These are phyloP conservation scores for Dichetophora obliterata DNA, from an alignment of 2,888 invertebrate species.

Conservation along the genomic window DNA sequence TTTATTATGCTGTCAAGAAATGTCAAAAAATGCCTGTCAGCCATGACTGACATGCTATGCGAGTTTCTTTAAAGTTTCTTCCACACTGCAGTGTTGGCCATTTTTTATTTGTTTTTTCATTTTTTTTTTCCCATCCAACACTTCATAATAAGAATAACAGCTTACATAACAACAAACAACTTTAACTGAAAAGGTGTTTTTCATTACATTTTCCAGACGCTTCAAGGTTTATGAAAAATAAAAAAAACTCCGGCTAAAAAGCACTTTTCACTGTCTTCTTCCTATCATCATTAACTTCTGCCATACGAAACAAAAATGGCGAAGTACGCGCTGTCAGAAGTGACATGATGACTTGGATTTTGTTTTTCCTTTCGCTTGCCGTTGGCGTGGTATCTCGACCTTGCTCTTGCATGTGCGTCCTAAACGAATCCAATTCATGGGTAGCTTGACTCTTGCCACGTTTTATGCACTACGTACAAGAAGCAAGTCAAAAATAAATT, in stretches of 20 bases:
- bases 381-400: not conserved
- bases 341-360: constrained; percentile 18
- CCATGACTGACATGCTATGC: not conserved
- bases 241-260: too few relatives aligned
- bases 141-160: not conserved
- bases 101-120: not conserved
- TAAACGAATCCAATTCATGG: not conserved
- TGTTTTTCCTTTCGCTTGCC: not conserved
- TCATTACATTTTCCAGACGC: not conserved
- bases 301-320: not conserved
- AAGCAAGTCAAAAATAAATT: too few relatives aligned
- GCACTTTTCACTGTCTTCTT: not conserved
- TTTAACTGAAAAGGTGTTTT: not conserved
- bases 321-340: constrained; percentile 11
- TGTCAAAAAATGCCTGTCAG: not conserved
- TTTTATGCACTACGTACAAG: not conserved
- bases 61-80: not conserved
- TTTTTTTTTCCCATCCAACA: not conserved
- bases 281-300: constrained; percentile 8
- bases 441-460: not conserved
- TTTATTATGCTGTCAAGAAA: constrained; percentile 23
- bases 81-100: not conserved
- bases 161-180: not conserved
- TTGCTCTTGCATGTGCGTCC: not conserved
- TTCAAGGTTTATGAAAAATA: not conserved